Evolutionary conservation across 2,797 vertebrate species (phyloP), one percentile per base, ranked within the genome.

Genomic region (Oreochromis mossambicus): DNA sequence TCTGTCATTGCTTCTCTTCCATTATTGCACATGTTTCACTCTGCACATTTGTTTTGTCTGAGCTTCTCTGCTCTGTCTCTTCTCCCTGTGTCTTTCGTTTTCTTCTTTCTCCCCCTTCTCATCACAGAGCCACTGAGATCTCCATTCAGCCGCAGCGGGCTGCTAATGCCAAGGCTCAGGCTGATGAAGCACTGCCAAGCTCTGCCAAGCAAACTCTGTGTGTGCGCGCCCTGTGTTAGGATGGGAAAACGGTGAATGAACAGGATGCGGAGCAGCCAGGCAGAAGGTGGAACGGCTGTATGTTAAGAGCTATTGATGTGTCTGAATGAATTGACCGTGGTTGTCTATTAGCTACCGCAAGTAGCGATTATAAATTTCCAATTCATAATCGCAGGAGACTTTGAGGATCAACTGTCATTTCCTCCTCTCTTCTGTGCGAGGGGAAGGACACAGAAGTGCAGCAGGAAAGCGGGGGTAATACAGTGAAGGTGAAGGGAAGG

Each of bases 131-230:
- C 82, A 85, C 84, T 90, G 88, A 92, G 89, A 81, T 86, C 87
- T 90, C 80, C 82, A 87, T 94, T 91, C 86, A 94, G 84, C 90
- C 78, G 82, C 93, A 91, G 88, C 83, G 58, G 83, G 81, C 84
- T 83, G 73, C 84, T 86, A 81, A 87, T 91, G 92, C 92, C 92
- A 94, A 89, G 77, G 55, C 88, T 88, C 61, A 56, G 84, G 89
- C 87, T 87, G 88, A 82, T 89, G 89, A 92, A 85, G 86, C 85
- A 56, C 73, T 75, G 87, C 87, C 75, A 83, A 88, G 77, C 84
- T 83, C 82, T 89, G 83, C 83, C 84, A 89, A 78, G 80, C 79
- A 46, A 46, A 26, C 58, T 83, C 4, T 87, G 76, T 81, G 38
- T 81, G 46, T 75, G 51, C 24, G 82, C 48, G 50, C 8, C 58